Base-by-base conservation (phyloP, 2,797 vertebrate species). In the Brachyalestes nurse region DNA sequence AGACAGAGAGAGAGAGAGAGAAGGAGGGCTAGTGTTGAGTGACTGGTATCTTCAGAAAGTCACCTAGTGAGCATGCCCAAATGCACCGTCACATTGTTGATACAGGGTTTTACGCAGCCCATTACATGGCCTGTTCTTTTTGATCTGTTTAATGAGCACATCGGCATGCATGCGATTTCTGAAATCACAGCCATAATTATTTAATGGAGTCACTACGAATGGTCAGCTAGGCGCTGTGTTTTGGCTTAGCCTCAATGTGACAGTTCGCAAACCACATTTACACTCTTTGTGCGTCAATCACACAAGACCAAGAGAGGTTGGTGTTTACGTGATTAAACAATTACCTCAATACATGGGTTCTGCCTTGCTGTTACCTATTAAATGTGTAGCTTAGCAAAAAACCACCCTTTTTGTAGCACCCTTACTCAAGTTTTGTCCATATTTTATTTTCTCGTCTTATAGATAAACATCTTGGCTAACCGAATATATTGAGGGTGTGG, bases 141-240 rank as follows among this genome's bases (percentile, higher is more conserved):
- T 67, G 42, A 73, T 74, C 71, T 69, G 71, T 75, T 80, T 71
- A 72, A 65, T 34, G 65, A 38, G 66, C 28, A 25, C 5, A 21
- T 61, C 47, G 40, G 38, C 62, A 47, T 66, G 34, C 51, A 38
- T 61, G 72, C 51, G 79, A 65, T 76, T 13, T 71, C 66, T 75
- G 51, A 60, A 60, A 28, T 76, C 49, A 34, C 38, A n/a, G 58
- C 23, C 40, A 12, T 47, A 51, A 49, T 60, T 62, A 38, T n/a
- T 42, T 62, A 62, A 70, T 70, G 45, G 34, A 62, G 45, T 14
- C 6, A 4, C 21, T 17, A 58, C 21, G 51, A 58, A 74, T 13
- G 49, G 58, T 53, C 28, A 70, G 40, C 45, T 60, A 25, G 1
- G 55, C 23, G 3, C 64, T 42, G 16, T n/a, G 6, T 42, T 64